Conservation (phyloP, 2,797 vertebrate species). For the Spinus olivaceus region DNA sequence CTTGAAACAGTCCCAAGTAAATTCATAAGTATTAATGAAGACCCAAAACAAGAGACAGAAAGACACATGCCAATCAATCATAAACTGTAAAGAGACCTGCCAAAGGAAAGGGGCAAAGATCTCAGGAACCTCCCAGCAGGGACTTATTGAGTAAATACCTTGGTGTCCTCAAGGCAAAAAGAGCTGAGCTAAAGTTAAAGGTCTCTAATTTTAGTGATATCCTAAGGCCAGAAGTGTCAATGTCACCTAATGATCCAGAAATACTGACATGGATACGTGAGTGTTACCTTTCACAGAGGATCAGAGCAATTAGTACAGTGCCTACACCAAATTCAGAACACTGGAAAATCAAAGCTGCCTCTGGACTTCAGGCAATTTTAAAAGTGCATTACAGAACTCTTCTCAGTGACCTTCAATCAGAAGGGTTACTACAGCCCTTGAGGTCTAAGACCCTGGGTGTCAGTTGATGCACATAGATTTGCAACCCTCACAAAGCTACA, state of each 20-base stretch:
- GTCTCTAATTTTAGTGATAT: not conserved
- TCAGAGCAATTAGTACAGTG: constrained; percentile 26
- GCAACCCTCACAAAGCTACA: not conserved
- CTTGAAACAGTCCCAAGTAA: not conserved
- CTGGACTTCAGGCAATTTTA: not conserved
- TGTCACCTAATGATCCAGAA: constrained; percentile 20
- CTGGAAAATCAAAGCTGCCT: constrained; percentile 1
- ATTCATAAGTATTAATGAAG: not conserved
- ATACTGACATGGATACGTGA: not conserved
- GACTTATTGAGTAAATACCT: not conserved
- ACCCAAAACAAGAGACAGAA: not conserved
- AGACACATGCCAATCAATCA: not conserved
- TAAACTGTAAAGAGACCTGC: not conserved
- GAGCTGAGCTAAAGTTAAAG: not conserved
- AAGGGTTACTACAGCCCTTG: not conserved
- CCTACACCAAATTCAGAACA: not conserved
- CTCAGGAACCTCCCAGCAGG: not conserved
- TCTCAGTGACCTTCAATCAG: not conserved
- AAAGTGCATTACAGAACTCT: not conserved
- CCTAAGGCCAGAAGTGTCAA: not conserved
- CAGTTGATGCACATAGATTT: not conserved
- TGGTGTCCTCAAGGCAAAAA: not conserved
- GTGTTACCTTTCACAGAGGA: not conserved
- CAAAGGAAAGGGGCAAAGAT: not conserved
- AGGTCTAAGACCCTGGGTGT: not conserved